These are phyloP conservation scores for Recurvirostra avosetta DNA, from an alignment of 2,113 vertebrate species.

Conservation along the genomic window DNA sequence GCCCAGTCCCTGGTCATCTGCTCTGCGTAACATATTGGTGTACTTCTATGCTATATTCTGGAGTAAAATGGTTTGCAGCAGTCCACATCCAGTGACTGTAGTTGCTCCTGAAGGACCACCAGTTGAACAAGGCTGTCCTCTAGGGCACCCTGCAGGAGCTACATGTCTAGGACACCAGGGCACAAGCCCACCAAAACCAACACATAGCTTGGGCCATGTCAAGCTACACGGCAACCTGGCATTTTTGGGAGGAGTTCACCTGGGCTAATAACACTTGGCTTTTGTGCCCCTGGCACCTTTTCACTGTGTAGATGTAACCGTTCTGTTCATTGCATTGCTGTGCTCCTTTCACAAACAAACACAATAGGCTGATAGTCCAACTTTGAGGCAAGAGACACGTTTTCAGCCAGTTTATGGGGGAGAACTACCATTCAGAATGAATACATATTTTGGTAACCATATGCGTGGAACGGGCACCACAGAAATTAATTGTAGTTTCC, in stretches of 20 bases:
- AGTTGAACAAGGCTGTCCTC: not conserved
- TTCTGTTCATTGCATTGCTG: not conserved
- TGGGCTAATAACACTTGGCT: not conserved
- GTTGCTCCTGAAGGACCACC: not conserved
- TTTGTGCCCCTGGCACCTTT: not conserved
- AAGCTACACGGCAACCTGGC: not conserved
- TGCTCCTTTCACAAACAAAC: not conserved
- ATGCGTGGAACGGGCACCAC: not conserved
- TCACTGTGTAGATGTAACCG: not conserved
- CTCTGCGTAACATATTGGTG: not conserved
- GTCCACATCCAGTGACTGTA: not conserved
- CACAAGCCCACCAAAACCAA: not conserved
- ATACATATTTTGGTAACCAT: not conserved
- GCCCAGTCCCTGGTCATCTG: not conserved
- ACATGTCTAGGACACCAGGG: not conserved
- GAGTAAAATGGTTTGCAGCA: not conserved
- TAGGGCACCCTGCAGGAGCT: not conserved
- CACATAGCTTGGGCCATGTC: accelerated
- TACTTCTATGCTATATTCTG: not conserved
- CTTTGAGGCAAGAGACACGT: not conserved
- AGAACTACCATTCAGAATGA: not conserved
- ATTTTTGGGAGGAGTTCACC: not conserved
- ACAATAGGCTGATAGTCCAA: not conserved
- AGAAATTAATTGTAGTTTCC: not conserved
- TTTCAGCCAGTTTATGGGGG: not conserved